phyloP scores from a whole-genome alignment of 2,113 vertebrate species.

The Micromys minutus region DNA sequence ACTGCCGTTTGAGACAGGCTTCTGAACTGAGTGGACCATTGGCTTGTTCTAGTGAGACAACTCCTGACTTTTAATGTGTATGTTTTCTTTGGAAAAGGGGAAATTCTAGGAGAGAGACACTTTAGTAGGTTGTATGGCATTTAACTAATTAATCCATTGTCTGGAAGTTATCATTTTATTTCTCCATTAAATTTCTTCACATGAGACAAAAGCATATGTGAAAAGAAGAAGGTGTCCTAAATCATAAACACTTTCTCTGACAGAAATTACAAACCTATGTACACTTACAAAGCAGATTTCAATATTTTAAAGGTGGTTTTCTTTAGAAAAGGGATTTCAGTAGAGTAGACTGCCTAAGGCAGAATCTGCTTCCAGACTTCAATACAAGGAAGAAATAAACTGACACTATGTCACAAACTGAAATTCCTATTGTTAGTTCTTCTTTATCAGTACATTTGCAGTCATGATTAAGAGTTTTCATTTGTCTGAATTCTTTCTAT shows the following conservation, averaged over 20 bases:
- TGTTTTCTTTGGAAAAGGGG: not conserved
- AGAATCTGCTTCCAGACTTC: not conserved
- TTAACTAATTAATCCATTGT: not conserved
- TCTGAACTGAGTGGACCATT: constrained; percentile 50
- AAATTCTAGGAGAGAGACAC: not conserved
- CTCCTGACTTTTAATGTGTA: constrained; percentile 56
- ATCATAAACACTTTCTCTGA: constrained; percentile 10
- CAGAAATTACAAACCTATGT: not conserved
- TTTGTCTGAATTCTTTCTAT: not conserved
- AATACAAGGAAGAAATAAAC: not conserved
- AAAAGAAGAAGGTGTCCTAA: not conserved
- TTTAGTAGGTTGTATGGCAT: constrained; percentile 16
- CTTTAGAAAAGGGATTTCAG: not conserved
- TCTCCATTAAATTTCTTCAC: constrained; percentile 19
- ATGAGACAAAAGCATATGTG: not conserved
- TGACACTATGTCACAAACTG: not conserved
- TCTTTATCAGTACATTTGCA: not conserved
- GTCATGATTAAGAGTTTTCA: not conserved
- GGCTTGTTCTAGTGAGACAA: constrained; percentile 40
- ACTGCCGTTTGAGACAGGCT: constrained; percentile 33
- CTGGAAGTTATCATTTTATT: not conserved
- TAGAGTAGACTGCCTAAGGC: not conserved
- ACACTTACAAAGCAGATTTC: not conserved
- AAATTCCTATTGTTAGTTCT: not conserved
- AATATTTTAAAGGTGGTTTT: not conserved